A percentile compares a stretch with the other conserved stretches of the same genome.
Evolutionary conservation across 1,140 invertebrate species (phyloP).

Genomic region (Drosophila kanapiae): DNA sequence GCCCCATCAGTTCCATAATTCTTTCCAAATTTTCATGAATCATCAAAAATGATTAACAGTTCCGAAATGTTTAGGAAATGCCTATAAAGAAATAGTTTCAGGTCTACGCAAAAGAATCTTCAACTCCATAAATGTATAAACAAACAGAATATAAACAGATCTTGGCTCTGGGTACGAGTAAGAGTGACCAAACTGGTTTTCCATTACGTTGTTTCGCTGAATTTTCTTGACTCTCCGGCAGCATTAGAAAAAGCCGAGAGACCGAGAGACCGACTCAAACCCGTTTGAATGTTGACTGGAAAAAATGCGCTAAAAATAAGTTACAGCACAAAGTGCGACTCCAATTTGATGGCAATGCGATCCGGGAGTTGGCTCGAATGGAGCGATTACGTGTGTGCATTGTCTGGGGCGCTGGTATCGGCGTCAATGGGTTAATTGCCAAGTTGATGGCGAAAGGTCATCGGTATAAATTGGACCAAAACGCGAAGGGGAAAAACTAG

Average conservation of each 20-base stretch:
- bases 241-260: conserved; percentile 57
- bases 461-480: conserved; percentile 41
- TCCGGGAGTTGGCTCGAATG: conserved; percentile 33
- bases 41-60: background rate
- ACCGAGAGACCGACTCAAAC: conserved; percentile 50
- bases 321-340: conserved; percentile 69
- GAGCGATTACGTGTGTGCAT: conserved; percentile 33
- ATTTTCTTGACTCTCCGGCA: conserved; percentile 44
- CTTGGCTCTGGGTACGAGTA: conserved; percentile 58
- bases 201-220: conserved; percentile 52
- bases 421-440: conserved; percentile 72
- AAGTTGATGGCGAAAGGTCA: conserved; percentile 57
- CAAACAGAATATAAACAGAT: conserved; percentile 53
- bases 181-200: conserved; percentile 79
- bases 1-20: background rate
- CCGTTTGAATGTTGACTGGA: conserved; percentile 54
- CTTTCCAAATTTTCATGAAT: background rate
- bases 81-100: background rate
- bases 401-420: conserved; percentile 43
- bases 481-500: background rate
- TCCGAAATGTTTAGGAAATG: background rate
- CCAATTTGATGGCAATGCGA: conserved; percentile 36
- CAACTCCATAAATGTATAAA: conserved; percentile 19
- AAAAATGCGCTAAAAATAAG: conserved; percentile 78
- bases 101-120: background rate